These are phyloP conservation scores for Carettochelys insculpta DNA, from an alignment of 2,113 vertebrate genomes.

Conservation along the genomic window DNA sequence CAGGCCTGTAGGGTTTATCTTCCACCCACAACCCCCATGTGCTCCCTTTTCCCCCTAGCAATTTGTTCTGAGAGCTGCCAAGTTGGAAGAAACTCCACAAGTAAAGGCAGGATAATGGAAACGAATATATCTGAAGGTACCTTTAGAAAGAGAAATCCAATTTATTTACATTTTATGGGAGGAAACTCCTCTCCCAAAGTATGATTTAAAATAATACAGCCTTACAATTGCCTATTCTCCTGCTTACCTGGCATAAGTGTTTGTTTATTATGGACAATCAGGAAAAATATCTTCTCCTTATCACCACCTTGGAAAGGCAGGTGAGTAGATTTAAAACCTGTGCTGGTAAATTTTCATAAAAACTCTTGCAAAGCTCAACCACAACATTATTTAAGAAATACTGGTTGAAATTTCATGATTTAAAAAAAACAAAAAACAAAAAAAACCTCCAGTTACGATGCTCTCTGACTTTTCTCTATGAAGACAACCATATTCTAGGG, in stretches of 20 bases:
- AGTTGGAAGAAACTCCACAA: slow-evolving; percentile 15
- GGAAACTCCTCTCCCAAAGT: background rate
- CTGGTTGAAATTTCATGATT: accelerated
- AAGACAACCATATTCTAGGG: background rate
- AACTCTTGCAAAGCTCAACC: background rate
- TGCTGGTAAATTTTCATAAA: background rate
- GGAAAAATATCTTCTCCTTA: background rate
- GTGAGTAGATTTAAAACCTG: accelerated
- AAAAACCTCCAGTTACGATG: background rate
- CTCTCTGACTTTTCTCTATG: background rate
- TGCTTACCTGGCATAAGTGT: background rate
- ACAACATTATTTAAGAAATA: background rate
- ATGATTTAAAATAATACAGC: background rate
- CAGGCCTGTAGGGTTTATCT: background rate
- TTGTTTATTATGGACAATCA: background rate
- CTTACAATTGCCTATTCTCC: background rate
- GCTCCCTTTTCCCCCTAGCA: background rate
- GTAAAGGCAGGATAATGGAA: slow-evolving; percentile 15
- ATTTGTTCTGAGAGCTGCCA: background rate
- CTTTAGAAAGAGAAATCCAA: background rate
- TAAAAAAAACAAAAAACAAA: no score
- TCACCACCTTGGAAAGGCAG: background rate
- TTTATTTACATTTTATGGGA: background rate
- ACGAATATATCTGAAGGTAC: slow-evolving; percentile 31
- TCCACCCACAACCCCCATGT: background rate